These are phyloP conservation scores for Ciconia maguari DNA, from an alignment of 2,113 vertebrate species.

Conservation along the genomic window DNA sequence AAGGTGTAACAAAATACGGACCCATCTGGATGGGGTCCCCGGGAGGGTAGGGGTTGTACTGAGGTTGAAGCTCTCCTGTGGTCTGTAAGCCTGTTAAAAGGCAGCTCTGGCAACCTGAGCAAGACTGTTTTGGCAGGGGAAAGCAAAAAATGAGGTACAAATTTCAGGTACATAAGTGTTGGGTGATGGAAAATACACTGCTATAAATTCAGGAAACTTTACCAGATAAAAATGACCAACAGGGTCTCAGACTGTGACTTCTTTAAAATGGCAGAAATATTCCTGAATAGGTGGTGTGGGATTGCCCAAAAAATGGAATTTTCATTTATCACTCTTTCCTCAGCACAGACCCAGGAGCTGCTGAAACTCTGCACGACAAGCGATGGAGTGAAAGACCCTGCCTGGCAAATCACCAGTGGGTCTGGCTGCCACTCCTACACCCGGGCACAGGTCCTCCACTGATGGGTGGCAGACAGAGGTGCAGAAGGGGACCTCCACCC, in stretches of 20 bases:
- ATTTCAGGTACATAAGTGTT: neutral
- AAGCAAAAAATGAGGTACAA: neutral
- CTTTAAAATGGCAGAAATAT: neutral
- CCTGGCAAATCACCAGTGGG: neutral
- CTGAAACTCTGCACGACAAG: neutral
- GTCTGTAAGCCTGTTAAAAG: constrained; percentile 24
- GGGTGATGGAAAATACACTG: constrained; percentile 1
- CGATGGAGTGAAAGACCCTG: neutral
- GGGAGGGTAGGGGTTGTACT: neutral
- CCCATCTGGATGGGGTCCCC: constrained; percentile 24
- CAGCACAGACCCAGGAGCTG: neutral
- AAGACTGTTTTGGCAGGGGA: neutral
- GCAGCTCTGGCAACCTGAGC: neutral
- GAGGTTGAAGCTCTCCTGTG: constrained; percentile 19
- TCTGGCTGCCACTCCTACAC: neutral
- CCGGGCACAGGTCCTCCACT: neutral
- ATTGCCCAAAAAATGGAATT: neutral
- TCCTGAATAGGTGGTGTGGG: neutral
- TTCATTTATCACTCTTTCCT: neutral
- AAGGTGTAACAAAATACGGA: constrained; percentile 56
- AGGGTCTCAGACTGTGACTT: neutral
- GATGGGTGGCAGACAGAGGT: neutral
- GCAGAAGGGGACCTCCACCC: neutral
- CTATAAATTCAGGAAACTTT: neutral
- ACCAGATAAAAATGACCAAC: neutral